Evolutionary conservation across 1,140 invertebrate species (phyloP), one percentile per base, ranked within the genome.

Genomic region (Anastatus disparis): DNA sequence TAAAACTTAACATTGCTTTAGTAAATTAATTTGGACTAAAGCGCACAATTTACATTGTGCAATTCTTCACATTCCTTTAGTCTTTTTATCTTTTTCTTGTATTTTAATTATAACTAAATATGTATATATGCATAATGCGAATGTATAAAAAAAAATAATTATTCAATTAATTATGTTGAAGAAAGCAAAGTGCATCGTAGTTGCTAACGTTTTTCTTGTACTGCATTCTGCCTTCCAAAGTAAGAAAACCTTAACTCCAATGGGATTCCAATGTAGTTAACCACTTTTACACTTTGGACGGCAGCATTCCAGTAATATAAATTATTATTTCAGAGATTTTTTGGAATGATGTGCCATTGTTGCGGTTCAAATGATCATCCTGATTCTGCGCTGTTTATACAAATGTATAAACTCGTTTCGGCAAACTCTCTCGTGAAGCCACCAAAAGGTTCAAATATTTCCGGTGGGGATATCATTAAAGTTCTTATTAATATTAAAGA

Each of bases 291-390:
- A n/a, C n/a, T n/a, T n/a, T n/a, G n/a, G n/a, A n/a, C n/a, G n/a
- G n/a, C n/a, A n/a, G n/a, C n/a, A n/a, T 12, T 9, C n/a, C n/a
- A n/a, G n/a, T n/a, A n/a, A n/a, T n/a, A n/a, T n/a, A n/a, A n/a
- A n/a, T n/a, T n/a, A n/a, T n/a, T 27, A 29, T 72, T 72, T 53
- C 31, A 72, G 70, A 8, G 64, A 42, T 71, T 72, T 35, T 61
- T 67, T 44, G 62, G 70, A 12, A 62, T 72, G 44, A 67, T 72
- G 55, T 7, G 70, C 15, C 24, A 48, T 13, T 56, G 52, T n/a
- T 72, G 70, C 55, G 70, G 70, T 2, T 53, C 40, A 2, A 72
- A 66, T 50, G 63, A 67, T 31, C 70, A 72, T 35, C 70, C 70
- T 0, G 70, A 72, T 46, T 31, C 26, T n/a, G n/a, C n/a, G n/a